Evolutionary conservation across 2,113 vertebrate genomes (phyloP).

Genomic region (Aplodontia rufa): DNA sequence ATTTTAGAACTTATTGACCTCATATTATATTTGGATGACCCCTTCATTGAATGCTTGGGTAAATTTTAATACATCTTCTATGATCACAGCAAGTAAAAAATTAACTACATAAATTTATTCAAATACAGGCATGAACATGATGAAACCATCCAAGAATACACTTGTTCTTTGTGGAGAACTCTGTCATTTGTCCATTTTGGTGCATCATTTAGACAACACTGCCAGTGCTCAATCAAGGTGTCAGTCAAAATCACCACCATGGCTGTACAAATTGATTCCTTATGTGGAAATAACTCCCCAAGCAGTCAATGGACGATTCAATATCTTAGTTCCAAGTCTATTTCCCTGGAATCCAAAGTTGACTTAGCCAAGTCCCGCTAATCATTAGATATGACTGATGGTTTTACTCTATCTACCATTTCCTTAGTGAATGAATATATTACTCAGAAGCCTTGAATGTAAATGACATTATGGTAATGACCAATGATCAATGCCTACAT

Average conservation of each 20-base stretch:
- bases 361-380: neutral
- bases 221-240: neutral
- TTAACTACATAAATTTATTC: neutral
- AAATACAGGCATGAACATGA: neutral
- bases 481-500: neutral
- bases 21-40: neutral
- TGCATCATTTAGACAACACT: neutral
- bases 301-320: neutral
- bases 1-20: neutral
- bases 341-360: constrained; percentile 1
- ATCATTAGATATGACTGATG: neutral
- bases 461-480: neutral
- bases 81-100: neutral
- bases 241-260: neutral
- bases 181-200: neutral
- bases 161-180: neutral
- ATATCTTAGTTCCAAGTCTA: neutral
- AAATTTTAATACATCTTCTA: neutral
- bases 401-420: neutral
- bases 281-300: neutral
- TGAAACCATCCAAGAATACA: neutral
- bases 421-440: neutral
- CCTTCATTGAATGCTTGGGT: neutral
- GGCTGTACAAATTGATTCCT: neutral
- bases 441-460: neutral